Conservation (phyloP, 2,888 invertebrate genomes). For the Argyresthia goedartella region DNA sequence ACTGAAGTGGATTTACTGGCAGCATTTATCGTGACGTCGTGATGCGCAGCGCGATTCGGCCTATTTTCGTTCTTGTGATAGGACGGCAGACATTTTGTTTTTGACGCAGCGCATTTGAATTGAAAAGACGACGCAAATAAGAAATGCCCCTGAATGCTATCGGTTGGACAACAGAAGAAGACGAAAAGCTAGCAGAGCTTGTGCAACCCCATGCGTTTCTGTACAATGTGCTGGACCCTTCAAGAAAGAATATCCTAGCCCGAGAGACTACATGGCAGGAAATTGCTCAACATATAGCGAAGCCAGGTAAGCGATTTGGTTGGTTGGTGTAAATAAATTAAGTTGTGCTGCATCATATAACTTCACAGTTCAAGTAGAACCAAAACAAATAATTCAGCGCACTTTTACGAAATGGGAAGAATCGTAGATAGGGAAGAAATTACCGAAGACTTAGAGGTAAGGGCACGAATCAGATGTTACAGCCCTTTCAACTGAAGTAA, state of each 20-base stretch:
- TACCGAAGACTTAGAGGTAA: too few species aligned
- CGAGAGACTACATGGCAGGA: constrained; percentile 54
- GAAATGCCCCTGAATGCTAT: constrained; percentile 55
- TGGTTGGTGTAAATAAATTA: not conserved
- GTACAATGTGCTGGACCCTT: constrained; percentile 46
- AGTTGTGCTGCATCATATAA: constrained; percentile 31
- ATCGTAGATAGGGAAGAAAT: too few species aligned
- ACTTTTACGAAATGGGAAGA: not conserved
- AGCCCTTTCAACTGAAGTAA: too few species aligned
- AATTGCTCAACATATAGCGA: constrained; percentile 45
- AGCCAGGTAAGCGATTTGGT: constrained; percentile 39
- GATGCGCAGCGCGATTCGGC: constrained; percentile 44
- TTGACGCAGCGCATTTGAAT: constrained; percentile 19
- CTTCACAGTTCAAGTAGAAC: constrained; percentile 16
- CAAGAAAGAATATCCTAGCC: constrained; percentile 52
- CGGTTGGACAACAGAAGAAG: constrained; percentile 53
- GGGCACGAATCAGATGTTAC: too few species aligned
- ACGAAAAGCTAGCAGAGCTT: constrained; percentile 48
- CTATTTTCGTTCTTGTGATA: constrained; percentile 54
- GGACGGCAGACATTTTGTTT: constrained; percentile 61
- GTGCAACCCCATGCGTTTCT: constrained; percentile 50
- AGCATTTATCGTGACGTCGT: constrained; percentile 39
- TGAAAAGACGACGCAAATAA: constrained; percentile 17
- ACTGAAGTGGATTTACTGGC: not conserved
- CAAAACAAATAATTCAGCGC: constrained; percentile 5